Conservation (phyloP, 2,113 vertebrate genomes). For the Hypomesus transpacificus region DNA sequence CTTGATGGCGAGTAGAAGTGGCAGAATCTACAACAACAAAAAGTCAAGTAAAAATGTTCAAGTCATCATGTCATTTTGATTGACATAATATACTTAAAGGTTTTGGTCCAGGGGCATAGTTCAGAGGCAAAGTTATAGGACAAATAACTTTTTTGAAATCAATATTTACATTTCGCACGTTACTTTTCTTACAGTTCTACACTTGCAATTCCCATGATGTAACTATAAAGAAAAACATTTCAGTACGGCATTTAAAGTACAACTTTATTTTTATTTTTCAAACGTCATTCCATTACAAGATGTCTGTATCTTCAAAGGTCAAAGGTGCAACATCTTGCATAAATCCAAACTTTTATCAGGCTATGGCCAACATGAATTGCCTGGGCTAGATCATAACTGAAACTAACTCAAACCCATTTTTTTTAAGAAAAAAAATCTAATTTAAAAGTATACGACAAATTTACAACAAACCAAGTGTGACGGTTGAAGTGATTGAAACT, state of each 20-base stretch:
- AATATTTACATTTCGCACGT: background rate
- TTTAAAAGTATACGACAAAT: no score
- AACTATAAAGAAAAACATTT: background rate
- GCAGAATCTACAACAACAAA: no score
- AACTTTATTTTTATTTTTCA: background rate
- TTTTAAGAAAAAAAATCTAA: no score
- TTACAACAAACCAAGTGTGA: no score
- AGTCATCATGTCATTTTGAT: background rate
- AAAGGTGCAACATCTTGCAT: background rate
- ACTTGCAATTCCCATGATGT: background rate
- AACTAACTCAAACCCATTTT: no score
- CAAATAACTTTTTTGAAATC: background rate
- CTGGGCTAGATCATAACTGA: background rate
- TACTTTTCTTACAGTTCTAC: background rate
- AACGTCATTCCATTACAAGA: background rate
- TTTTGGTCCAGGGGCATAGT: no score
- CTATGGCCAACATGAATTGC: background rate
- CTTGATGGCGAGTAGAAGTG: no score
- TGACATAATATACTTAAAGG: background rate
- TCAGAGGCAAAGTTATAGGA: no score
- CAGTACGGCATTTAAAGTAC: background rate
- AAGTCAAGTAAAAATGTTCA: background rate
- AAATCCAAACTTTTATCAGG: background rate
- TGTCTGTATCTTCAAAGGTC: background rate
- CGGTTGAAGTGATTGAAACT: no score